Conservation (phyloP, 2,888 invertebrate species). For the Limnephilus rhombicus region DNA sequence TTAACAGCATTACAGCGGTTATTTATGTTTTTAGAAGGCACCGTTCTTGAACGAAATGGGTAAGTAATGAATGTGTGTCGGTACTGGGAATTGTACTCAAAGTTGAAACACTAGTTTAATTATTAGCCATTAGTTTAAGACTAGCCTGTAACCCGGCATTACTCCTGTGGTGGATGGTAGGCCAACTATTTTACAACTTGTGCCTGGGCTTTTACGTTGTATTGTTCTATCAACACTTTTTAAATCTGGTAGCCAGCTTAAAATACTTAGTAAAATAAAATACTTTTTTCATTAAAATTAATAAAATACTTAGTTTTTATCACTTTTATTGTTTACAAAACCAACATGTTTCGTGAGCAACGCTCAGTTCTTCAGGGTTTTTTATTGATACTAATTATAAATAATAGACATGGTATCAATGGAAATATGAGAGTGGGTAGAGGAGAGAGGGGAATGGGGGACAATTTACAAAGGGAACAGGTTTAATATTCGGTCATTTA, state of each 20-base stretch:
- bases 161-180: neutral
- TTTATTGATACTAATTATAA: no score
- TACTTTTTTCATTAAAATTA: no score
- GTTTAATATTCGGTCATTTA: no score
- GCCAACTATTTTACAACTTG: neutral
- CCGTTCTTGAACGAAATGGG: conserved; percentile 20
- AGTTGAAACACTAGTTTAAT: neutral
- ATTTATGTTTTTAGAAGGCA: conserved; percentile 18
- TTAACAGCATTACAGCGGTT: conserved; percentile 6
- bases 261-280: neutral
- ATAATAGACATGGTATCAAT: no score
- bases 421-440: no score
- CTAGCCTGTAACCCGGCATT: neutral
- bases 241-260: neutral
- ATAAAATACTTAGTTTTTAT: no score
- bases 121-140: neutral
- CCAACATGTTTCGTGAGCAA: no score
- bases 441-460: no score
- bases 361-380: no score
- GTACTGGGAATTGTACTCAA: neutral
- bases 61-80: conserved; percentile 1
- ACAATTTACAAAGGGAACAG: no score
- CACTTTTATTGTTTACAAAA: no score
- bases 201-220: neutral
- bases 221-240: neutral